These are phyloP conservation scores for Cheilosia vulpina DNA, from an alignment of 2,888 invertebrate genomes.

Conservation along the genomic window DNA sequence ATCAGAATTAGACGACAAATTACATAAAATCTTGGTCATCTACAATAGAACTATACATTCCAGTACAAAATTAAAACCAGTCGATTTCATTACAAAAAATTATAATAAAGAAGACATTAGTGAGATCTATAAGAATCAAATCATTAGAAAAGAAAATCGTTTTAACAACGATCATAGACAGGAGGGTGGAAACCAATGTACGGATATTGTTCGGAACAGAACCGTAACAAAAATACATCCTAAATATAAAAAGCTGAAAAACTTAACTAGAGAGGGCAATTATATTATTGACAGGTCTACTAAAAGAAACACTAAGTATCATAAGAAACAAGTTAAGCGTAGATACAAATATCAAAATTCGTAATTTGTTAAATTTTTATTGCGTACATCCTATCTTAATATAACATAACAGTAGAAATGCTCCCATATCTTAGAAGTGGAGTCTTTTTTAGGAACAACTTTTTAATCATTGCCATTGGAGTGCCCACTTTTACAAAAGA, in stretches of 20 bases:
- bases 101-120: conserved; percentile 12
- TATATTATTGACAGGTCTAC: too few species aligned
- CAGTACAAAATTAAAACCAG: neutral
- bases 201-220: conserved; percentile 13
- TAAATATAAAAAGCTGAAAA: conserved; percentile 19
- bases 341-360: conserved; percentile 12
- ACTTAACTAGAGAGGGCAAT: too few species aligned
- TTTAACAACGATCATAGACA: neutral
- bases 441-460: too few species aligned
- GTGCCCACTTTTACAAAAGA: too few species aligned
- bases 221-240: conserved; percentile 2
- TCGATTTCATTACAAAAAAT: conserved; percentile 20
- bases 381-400: conserved; percentile 4
- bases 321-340: conserved; percentile 15
- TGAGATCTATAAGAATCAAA: conserved; percentile 7
- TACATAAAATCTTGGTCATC: conserved; percentile 8
- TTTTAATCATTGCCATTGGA: too few species aligned
- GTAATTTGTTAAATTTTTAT: conserved; percentile 5
- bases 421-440: too few species aligned
- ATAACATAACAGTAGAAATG: neutral
- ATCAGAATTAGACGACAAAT: conserved; percentile 12
- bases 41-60: conserved; percentile 8
- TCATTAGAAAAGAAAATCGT: neutral
- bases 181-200: conserved; percentile 6
- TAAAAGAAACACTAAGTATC: neutral